Evolutionary conservation across 2,888 invertebrate species (phyloP), one percentile per base, ranked within the genome.

Genomic region (Diogma glabrata): DNA sequence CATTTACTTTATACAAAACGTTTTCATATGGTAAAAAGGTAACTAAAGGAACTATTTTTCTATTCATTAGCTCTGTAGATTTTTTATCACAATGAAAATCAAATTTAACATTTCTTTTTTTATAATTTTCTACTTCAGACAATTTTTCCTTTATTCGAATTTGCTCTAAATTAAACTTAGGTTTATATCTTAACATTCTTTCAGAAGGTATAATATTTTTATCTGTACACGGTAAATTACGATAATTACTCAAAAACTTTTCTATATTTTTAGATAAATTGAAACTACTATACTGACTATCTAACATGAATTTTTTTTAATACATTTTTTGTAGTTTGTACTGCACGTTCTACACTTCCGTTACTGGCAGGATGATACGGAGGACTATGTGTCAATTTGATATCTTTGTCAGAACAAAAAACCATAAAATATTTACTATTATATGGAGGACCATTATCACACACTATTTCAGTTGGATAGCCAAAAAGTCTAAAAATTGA

Each of bases 341-440:
- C 26, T 12, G 12, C 47, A 28, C 53, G 51, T 49, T 55, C 53
- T 8, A 36, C 52, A 23, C 23, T 17, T 19, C 50, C 53, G 49
- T 52, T 54, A 3, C 51, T 51, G n/a, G 48, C 43, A 8, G 51
- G 50, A 43, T 50, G 51, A 10, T 53, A 53, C 23, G 52, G 51
- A 4, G 53, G 52, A 51, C 3, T 30, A n/a, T 33, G 6, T 22
- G 40, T 51, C 40, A 50, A 51, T 17, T 52, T n/a, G 19, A 53
- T 28, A 2, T 22, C 12, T 10, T 48, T 33, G 20, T 30, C 12
- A 6, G 20, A 45, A 46, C 53, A 53, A 43, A 49, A 53, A 20
- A 47, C 8, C 2, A 17, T 26, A 20, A 53, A 43, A 14, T 19
- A 12, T n/a, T 26, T 9, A 16, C 16, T 16, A 16, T 17, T 9